Evolutionary conservation across 2,797 vertebrate species (phyloP), one percentile per base, ranked within the genome.

Genomic region (Lateolabrax maculatus): DNA sequence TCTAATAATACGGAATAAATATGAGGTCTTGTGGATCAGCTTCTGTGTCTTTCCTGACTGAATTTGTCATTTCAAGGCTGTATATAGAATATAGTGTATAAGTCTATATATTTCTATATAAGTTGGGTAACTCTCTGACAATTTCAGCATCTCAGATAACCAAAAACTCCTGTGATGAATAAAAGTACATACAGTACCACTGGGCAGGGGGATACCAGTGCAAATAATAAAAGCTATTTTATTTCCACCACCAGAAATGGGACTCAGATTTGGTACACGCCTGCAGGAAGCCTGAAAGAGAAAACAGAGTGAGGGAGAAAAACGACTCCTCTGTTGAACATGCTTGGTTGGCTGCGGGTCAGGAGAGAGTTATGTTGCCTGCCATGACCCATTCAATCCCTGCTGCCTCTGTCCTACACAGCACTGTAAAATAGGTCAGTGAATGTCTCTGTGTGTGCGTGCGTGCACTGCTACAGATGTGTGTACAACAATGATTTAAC

Each of bases 391-490:
- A 75, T 85, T 78, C 76, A 77, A 39, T 67, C 81, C 71, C 80
- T 53, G 44, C 85, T 79, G 85, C 86, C 82, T 84, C 80, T 39
- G 81, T 71, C 81, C 7, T n/a, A 53, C 83, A 67, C 68, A 37
- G 70, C 51, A 21, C 70, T 72, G 63, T 46, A 79, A 93, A 91
- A 86, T 93, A 93, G 92, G 91, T 92, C 92, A 92, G 57, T 37
- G 60, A 19, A 34, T 71, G 49, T 6, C 13, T 6, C 29, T 31
- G 57, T 67, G 37, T 52, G 23, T 52, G 51, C 1, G 61, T 18
- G 55, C 57, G 44, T 48, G 58, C 67, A 34, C 43, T 25, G 31
- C 52, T 53, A 67, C 70, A 78, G 43, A 78, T 79, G 66, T 67
- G 63, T 68, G 68, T 16, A 55, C n/a, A 36, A 57, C 57, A 73